Evolutionary conservation across 2,888 invertebrate species (phyloP), one percentile per base, ranked within the genome.

Genomic region (Nineta flava): DNA sequence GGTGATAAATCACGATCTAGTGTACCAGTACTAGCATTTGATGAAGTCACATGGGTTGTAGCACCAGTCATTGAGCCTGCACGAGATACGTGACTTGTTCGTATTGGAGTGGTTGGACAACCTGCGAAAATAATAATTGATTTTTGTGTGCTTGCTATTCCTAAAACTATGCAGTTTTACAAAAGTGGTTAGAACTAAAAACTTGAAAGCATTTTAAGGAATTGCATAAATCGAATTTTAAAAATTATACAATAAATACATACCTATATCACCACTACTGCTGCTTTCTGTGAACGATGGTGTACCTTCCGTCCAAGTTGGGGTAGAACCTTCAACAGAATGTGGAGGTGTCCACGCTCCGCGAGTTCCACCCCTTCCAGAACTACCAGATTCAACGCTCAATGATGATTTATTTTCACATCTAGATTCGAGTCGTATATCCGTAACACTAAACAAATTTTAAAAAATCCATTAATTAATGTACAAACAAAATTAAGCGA

Each of bases 261-360:
- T 72, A 81, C 84, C 84, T 73, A 83, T 82, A 70, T 90, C 88
- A 59, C 83, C 83, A 71, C 88, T 88, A 70, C 92, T 91, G 70
- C 94, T 94, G 60, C 94, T 95, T 68, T 94, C 92, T 38, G 95
- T 95, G 71, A 92, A 95, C 65, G 93, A 93, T 53, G 95, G 95
- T 57, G 95, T 95, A 61, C 95, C 95, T 73, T 95, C 95, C 46
- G 95, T 95, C 88, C 94, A 95, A 42, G 95, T 95, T n/a, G 95
- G 94, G 38, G 95, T 95, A 7, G 87, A 87, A 40, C 88, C 88
- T 67, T 90, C 87, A 50, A 85, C 84, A 44, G 87, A 87, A 46
- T 85, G 81, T 1, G 87, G 87, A 19, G 87, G 87, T 15, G 87
- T 87, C 87, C 87, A 88, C 55, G 79, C 77, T 59, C 76, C 63